phyloP scores from a whole-genome alignment of 2,888 invertebrate genomes.

The Rhagium mordax region DNA sequence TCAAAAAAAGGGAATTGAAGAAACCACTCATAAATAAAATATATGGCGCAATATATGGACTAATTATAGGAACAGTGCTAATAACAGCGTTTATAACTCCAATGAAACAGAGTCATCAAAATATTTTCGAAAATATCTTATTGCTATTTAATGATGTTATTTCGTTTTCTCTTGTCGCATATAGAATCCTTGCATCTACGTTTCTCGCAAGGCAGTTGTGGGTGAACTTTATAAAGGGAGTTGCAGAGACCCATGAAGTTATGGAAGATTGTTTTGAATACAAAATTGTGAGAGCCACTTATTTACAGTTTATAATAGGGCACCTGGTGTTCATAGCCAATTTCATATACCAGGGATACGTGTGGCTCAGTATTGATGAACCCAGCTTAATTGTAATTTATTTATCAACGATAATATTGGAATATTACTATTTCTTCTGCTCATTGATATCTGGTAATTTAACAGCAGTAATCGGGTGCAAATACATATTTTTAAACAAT shows the following conservation, averaged over 20 bases:
- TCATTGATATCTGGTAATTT: slow-evolving; percentile 5
- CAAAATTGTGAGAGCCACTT: neutral
- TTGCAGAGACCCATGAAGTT: neutral
- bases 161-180: slow-evolving; percentile 6
- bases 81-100: neutral
- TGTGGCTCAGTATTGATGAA: neutral
- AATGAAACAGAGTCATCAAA: neutral
- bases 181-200: slow-evolving; percentile 1
- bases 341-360: neutral
- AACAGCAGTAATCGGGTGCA: neutral
- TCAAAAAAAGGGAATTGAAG: slow-evolving; percentile 17
- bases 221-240: neutral
- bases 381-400: neutral
- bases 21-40: slow-evolving; percentile 12
- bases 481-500: slow-evolving; percentile 10
- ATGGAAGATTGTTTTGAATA: neutral
- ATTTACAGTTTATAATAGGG: slow-evolving; percentile 20
- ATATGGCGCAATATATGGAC: slow-evolving; percentile 1
- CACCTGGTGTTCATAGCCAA: neutral
- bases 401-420: neutral
- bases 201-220: neutral
- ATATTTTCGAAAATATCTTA: slow-evolving; percentile 20
- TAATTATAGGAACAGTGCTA: neutral
- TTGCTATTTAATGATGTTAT: neutral
- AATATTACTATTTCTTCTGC: slow-evolving; percentile 27